A percentile compares a stretch with the other conserved stretches of the same genome.
Conservation (phyloP, 1,140 invertebrate species). For the Neodiprion virginianus region DNA sequence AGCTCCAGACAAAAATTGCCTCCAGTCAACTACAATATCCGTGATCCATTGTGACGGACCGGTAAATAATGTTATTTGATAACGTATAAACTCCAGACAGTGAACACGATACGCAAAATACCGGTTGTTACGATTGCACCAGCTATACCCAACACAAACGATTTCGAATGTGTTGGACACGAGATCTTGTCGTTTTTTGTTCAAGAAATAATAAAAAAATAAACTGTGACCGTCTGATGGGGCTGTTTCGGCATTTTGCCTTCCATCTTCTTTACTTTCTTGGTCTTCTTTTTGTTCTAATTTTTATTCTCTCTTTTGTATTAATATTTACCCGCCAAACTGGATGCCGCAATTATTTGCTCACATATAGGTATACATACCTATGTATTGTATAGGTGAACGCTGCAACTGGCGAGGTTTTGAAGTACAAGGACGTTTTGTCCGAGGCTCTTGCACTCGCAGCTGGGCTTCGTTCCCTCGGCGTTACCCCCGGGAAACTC, state of each 20-base stretch:
- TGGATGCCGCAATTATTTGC: neutral
- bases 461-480: neutral
- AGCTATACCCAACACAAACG: no score
- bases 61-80: no score
- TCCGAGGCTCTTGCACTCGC: slow-evolving; percentile 4
- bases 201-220: neutral
- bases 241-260: neutral
- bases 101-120: no score
- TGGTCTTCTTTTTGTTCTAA: neutral
- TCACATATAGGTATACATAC: neutral
- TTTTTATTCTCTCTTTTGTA: neutral
- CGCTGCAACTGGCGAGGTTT: slow-evolving; percentile 2
- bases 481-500: neutral
- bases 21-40: no score
- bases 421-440: slow-evolving; percentile 11
- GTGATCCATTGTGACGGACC: no score
- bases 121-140: no score
- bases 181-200: no score
- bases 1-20: no score
- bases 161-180: no score
- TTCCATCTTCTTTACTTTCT: neutral
- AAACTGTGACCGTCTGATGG: neutral
- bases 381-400: neutral
- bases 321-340: neutral
- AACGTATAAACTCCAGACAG: no score